phyloP scores from a whole-genome alignment of 2,113 vertebrate genomes.

The Mus spicilegus region DNA sequence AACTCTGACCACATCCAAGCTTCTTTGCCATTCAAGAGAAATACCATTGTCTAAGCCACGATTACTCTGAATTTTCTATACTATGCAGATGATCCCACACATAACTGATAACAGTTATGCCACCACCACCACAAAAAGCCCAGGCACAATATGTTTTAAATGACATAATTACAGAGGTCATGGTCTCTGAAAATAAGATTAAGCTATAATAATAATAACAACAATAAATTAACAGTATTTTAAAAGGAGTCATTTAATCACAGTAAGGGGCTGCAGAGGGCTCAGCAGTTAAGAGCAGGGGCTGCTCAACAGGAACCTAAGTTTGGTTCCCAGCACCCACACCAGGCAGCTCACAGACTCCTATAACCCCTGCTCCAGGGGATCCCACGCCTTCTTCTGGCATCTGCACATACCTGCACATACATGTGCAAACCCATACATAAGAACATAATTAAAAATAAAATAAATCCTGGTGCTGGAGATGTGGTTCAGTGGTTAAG shows the following conservation, averaged over 20 bases:
- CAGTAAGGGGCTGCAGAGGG: neutral
- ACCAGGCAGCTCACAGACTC: neutral
- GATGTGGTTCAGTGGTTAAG: neutral
- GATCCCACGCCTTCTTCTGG: neutral
- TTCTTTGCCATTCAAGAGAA: neutral
- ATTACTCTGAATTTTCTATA: constrained; percentile 49
- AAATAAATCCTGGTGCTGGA: neutral
- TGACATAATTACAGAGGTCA: neutral
- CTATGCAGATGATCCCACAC: neutral
- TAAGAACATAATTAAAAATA: neutral
- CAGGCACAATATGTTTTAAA: neutral
- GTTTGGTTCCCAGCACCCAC: neutral
- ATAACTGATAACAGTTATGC: neutral
- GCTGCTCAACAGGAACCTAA: neutral
- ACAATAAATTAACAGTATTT: constrained; percentile 34
- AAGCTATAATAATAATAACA: constrained; percentile 45
- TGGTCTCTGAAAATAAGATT: constrained; percentile 30
- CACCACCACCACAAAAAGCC: neutral
- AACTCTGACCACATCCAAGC: neutral
- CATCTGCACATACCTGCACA: neutral
- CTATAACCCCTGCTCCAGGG: neutral
- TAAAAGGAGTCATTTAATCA: neutral
- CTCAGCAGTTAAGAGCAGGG: neutral
- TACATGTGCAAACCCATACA: neutral
- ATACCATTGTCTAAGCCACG: constrained; percentile 2